Evolutionary conservation across 1,140 invertebrate species (phyloP).

Genomic region (Trachymyrmex cornetzi): DNA sequence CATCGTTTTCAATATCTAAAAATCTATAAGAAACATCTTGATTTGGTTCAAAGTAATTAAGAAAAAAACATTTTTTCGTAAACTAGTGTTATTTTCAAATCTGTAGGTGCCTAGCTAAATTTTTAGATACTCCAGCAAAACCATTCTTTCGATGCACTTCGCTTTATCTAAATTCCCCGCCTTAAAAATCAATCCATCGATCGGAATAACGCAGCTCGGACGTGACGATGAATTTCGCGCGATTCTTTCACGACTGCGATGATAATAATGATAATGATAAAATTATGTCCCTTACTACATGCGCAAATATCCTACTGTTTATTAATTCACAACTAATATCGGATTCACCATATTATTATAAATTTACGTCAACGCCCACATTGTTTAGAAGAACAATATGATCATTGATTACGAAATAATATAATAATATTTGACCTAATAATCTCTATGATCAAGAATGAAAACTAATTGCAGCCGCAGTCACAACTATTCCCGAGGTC

Average conservation of each 20-base stretch:
- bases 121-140: too few relatives aligned
- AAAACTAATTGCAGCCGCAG: background rate
- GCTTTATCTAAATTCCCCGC: background rate
- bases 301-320: background rate
- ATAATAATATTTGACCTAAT: background rate
- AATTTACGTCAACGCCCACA: background rate
- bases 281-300: background rate
- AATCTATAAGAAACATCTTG: too few relatives aligned
- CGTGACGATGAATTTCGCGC: constrained; percentile 13
- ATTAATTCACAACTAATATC: constrained; percentile 19
- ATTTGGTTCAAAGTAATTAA: too few relatives aligned
- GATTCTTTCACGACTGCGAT: background rate
- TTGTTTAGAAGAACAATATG: constrained; percentile 11
- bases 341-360: background rate
- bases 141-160: background rate
- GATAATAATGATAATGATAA: background rate
- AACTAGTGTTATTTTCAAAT: too few relatives aligned
- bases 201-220: background rate
- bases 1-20: too few relatives aligned
- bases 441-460: background rate
- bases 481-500: background rate
- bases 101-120: too few relatives aligned
- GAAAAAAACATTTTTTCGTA: too few relatives aligned
- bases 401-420: background rate
- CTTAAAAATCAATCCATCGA: constrained; percentile 5